phyloP scores from a whole-genome alignment of 1,140 invertebrate species.

The Drosophila murphyi region DNA sequence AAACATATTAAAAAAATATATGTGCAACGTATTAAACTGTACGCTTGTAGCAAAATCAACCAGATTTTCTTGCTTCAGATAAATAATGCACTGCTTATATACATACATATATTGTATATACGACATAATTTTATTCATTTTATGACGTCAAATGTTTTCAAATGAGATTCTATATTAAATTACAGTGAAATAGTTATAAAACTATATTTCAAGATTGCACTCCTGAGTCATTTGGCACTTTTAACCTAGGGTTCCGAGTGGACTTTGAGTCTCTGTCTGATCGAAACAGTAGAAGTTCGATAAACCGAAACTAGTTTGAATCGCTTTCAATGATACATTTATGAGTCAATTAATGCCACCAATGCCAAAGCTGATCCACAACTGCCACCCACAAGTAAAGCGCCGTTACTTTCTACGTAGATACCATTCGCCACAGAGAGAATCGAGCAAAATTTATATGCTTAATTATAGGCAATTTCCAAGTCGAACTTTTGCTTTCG shows the following conservation, averaged over 20 bases:
- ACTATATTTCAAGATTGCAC: not conserved
- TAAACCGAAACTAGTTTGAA: conserved; percentile 61
- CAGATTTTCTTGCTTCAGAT: too few relatives aligned
- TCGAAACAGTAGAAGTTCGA: conserved; percentile 39
- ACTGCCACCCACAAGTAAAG: conserved; percentile 17
- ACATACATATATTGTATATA: too few relatives aligned
- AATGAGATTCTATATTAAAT: too few relatives aligned
- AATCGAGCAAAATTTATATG: conserved; percentile 57
- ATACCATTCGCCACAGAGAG: conserved; percentile 44
- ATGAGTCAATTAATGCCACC: conserved; percentile 41
- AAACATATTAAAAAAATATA: too few relatives aligned
- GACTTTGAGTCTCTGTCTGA: conserved; percentile 3
- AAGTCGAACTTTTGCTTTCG: conserved; percentile 41
- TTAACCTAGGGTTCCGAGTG: conserved; percentile 25
- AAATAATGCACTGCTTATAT: too few relatives aligned
- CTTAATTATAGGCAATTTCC: conserved; percentile 68
- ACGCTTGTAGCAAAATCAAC: too few relatives aligned
- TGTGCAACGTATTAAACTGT: too few relatives aligned
- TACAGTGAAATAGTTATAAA: not conserved
- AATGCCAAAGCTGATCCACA: conserved; percentile 14
- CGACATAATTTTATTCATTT: too few relatives aligned
- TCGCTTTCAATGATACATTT: conserved; percentile 33
- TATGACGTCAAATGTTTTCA: too few relatives aligned
- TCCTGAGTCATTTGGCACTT: conserved; percentile 35
- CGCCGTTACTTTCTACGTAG: conserved; percentile 45